Evolutionary conservation across 2,888 invertebrate genomes (phyloP).

Genomic region (Linnaemya vulpina): DNA sequence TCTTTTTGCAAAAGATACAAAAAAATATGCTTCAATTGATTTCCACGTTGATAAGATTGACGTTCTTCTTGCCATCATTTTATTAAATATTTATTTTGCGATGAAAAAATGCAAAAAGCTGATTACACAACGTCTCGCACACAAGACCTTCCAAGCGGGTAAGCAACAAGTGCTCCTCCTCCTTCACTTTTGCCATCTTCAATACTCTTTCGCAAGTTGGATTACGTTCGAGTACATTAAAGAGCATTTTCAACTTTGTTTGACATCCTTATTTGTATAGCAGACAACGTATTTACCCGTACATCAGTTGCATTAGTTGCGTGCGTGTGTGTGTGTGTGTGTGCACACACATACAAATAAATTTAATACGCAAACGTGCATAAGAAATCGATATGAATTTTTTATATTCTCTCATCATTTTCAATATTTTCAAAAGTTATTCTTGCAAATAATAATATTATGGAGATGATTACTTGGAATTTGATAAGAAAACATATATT

Average conservation of each 20-base stretch:
- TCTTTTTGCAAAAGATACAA: background rate
- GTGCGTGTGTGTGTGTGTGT: background rate
- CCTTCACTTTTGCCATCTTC: background rate
- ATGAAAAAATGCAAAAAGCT: background rate
- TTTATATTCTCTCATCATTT: conserved; percentile 26
- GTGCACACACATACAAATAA: background rate
- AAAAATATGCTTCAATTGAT: conserved; percentile 1
- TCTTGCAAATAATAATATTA: conserved; percentile 31
- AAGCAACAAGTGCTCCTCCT: conserved; percentile 33
- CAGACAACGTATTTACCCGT: background rate
- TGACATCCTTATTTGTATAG: background rate
- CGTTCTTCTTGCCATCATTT: background rate
- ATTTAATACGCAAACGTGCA: conserved; percentile 9
- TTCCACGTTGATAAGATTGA: background rate
- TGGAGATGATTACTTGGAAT: conserved; percentile 42
- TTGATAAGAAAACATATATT: conserved; percentile 28
- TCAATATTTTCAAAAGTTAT: conserved; percentile 21
- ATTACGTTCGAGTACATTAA: conserved; percentile 22
- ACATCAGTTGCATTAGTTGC: background rate
- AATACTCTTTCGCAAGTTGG: background rate
- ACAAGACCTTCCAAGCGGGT: conserved; percentile 5
- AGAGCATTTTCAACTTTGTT: conserved; percentile 18
- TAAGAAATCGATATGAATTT: conserved; percentile 25
- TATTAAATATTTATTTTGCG: background rate
- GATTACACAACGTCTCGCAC: background rate